Percentiles rank a stretch among this genome's conserved stretches.
phyloP scores from a whole-genome alignment of 2,113 vertebrate genomes.

The Oreotrochilus melanogaster region DNA sequence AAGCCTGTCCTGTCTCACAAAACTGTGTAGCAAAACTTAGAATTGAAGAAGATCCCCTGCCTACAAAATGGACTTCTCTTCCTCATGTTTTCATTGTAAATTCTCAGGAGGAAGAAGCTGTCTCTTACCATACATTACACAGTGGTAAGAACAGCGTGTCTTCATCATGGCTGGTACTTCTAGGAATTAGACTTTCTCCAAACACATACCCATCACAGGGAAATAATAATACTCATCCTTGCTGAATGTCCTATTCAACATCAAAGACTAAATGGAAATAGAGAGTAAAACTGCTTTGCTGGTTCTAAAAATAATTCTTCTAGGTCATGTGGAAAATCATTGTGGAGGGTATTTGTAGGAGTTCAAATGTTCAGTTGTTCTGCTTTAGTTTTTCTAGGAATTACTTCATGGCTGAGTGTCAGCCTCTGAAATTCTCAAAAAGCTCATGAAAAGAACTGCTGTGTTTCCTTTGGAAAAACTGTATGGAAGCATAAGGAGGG shows the following conservation, averaged over 20 bases:
- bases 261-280: constrained; percentile 30
- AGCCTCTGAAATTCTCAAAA: constrained; percentile 18
- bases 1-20: neutral
- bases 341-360: constrained; percentile 48
- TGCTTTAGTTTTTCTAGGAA: constrained; percentile 68
- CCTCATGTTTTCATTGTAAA: neutral
- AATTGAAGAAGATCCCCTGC: neutral
- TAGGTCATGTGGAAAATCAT: constrained; percentile 63
- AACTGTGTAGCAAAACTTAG: neutral
- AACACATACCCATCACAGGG: neutral
- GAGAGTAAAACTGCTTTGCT: constrained; percentile 39
- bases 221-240: constrained; percentile 42
- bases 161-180: constrained; percentile 43
- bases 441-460: constrained; percentile 57
- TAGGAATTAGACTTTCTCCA: constrained; percentile 59
- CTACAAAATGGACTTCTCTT: neutral
- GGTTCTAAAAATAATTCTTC: constrained; percentile 61
- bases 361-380: constrained; percentile 69
- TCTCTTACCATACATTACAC: neutral
- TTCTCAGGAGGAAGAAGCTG: neutral
- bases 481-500: constrained; percentile 13
- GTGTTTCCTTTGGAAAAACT: constrained; percentile 70
- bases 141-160: constrained; percentile 22
- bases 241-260: constrained; percentile 20
- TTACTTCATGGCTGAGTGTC: constrained; percentile 42